These are phyloP conservation scores for Ariopsis seemanni DNA, from an alignment of 2,113 vertebrate species.

Conservation along the genomic window DNA sequence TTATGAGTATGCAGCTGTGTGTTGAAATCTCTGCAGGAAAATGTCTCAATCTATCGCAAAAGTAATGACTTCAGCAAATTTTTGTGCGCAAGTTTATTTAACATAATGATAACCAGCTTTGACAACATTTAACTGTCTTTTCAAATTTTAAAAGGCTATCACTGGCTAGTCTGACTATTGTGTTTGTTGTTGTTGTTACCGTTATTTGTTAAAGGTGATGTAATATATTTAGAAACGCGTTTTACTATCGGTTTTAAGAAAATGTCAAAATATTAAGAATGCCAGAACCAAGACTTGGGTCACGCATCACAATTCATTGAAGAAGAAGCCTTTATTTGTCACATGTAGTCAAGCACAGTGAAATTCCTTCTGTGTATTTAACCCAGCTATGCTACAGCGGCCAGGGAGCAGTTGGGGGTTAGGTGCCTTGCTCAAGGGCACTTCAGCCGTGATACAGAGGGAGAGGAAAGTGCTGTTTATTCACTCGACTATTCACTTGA, in stretches of 20 bases:
- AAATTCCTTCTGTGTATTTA: too few relatives aligned
- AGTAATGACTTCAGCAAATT: background rate
- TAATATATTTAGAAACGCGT: background rate
- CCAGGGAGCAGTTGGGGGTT: too few relatives aligned
- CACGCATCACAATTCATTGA: background rate
- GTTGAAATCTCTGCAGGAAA: background rate
- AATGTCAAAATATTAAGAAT: background rate
- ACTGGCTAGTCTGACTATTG: background rate
- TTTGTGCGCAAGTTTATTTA: constrained; percentile 4
- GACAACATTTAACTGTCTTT: background rate
- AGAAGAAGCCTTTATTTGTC: too few relatives aligned
- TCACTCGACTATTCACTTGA: too few relatives aligned
- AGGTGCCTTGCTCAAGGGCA: too few relatives aligned
- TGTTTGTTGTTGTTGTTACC: background rate
- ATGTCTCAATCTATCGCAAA: background rate
- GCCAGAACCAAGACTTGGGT: background rate
- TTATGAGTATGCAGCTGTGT: constrained; percentile 3
- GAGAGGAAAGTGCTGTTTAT: too few relatives aligned
- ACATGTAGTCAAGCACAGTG: too few relatives aligned
- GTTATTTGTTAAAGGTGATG: background rate
- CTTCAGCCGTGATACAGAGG: too few relatives aligned
- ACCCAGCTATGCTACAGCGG: too few relatives aligned
- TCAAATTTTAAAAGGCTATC: background rate
- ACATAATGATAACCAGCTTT: background rate
- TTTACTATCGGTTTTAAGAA: background rate